phyloP scores from a whole-genome alignment of 1,140 invertebrate species.

The Capitella teleta region DNA sequence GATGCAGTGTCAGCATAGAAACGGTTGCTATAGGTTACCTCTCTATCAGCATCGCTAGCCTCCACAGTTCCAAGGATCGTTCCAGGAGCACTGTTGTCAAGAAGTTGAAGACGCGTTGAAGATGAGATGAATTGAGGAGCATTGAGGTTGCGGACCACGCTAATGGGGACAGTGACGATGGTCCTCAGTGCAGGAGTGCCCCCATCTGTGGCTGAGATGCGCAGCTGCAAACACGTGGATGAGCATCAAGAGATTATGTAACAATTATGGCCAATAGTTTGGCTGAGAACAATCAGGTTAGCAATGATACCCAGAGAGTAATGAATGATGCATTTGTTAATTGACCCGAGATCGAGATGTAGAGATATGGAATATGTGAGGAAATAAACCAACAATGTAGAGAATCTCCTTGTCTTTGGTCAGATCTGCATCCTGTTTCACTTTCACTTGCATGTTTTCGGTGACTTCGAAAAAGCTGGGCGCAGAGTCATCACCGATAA shows the following conservation, averaged over 20 bases:
- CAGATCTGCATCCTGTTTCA: background rate
- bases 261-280: background rate
- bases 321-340: no score
- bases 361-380: no score
- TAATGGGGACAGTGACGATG: slow-evolving; percentile 10
- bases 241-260: background rate
- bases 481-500: slow-evolving; percentile 24
- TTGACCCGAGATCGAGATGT: no score
- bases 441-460: background rate
- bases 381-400: slow-evolving; percentile 4
- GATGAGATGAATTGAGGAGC: slow-evolving; percentile 6
- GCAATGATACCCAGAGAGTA: background rate
- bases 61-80: background rate
- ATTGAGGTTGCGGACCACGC: slow-evolving; percentile 11
- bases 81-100: background rate
- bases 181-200: slow-evolving; percentile 1
- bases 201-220: slow-evolving; percentile 20
- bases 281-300: background rate
- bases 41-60: slow-evolving; percentile 5
- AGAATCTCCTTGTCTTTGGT: slow-evolving; percentile 1
- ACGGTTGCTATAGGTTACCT: background rate
- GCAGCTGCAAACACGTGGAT: slow-evolving; percentile 4
- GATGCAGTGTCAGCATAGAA: background rate
- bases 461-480: slow-evolving; percentile 19
- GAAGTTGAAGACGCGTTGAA: slow-evolving; percentile 1